Evolutionary conservation across 37 sponge, comb jelly and placozoan species (phyloP).

Genomic region (Halisarca cf. caerulea): DNA sequence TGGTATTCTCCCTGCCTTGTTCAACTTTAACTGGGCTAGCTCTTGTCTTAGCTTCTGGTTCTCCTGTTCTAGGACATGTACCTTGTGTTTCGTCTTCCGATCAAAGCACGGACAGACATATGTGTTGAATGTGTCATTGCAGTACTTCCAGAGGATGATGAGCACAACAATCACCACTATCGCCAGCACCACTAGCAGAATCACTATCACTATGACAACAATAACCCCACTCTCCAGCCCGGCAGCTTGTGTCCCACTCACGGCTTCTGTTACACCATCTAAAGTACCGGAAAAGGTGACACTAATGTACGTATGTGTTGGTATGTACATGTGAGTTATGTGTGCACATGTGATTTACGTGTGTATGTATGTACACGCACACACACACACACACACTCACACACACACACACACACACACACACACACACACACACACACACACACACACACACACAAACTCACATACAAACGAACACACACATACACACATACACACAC

Average conservation of each 20-base stretch:
- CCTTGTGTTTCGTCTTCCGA: slow-evolving; percentile 1
- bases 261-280: not conserved
- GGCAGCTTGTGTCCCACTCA: not conserved
- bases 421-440: no score
- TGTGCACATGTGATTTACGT: no score
- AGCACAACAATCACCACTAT: slow-evolving; percentile 39
- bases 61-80: slow-evolving; percentile 74
- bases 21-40: slow-evolving; percentile 57
- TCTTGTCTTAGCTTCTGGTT: slow-evolving; percentile 68
- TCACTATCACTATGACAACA: slow-evolving; percentile 3
- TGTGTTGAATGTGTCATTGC: slow-evolving; percentile 54
- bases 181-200: not conserved
- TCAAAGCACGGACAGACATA: slow-evolving; percentile 58
- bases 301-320: no score
- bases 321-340: no score
- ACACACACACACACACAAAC: no score
- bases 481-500: no score
- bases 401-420: no score
- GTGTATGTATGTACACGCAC: no score
- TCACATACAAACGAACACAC: no score
- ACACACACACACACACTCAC: no score
- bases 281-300: no score
- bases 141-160: slow-evolving; percentile 56
- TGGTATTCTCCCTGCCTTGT: not conserved
- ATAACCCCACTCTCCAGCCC: not conserved